phyloP scores from a whole-genome alignment of 2,888 invertebrate species.

The Scaptomyza parva region DNA sequence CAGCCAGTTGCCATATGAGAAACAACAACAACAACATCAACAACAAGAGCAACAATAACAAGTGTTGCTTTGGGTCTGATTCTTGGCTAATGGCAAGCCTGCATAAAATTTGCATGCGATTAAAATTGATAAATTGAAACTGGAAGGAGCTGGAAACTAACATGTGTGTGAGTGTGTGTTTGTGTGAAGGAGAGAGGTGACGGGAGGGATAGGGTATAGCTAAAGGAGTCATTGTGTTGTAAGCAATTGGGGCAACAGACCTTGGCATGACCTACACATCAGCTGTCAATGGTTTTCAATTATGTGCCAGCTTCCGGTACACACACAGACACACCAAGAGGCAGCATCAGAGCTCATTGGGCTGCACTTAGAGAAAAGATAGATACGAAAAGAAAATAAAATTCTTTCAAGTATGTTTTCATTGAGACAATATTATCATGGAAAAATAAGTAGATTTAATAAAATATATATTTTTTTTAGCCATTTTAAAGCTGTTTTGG shows the following conservation, averaged over 20 bases:
- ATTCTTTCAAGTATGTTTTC: too few species aligned
- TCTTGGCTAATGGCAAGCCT: constrained; percentile 57
- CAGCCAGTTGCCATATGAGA: constrained; percentile 52
- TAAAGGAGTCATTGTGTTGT: not conserved
- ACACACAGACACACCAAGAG: not conserved
- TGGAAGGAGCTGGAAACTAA: not conserved
- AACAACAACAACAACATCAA: constrained; percentile 30
- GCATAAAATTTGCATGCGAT: constrained; percentile 76
- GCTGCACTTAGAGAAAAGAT: not conserved
- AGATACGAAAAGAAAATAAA: too few species aligned
- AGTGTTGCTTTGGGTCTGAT: constrained; percentile 43
- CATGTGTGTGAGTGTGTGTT: not conserved
- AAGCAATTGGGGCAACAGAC: constrained; percentile 11
- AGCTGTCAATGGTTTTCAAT: constrained; percentile 55
- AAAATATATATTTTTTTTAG: not conserved
- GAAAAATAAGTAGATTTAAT: too few species aligned
- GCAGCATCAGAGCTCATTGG: not conserved
- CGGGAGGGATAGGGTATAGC: not conserved
- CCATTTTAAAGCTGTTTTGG: not conserved
- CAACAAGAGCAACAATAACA: constrained; percentile 38
- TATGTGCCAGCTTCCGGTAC: constrained; percentile 36
- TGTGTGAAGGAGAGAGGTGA: not conserved
- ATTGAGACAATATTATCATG: too few species aligned
- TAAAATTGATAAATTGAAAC: constrained; percentile 71
- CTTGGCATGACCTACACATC: constrained; percentile 39